Evolutionary conservation across 1,140 invertebrate genomes (phyloP).

Genomic region (Holotrichia oblita): DNA sequence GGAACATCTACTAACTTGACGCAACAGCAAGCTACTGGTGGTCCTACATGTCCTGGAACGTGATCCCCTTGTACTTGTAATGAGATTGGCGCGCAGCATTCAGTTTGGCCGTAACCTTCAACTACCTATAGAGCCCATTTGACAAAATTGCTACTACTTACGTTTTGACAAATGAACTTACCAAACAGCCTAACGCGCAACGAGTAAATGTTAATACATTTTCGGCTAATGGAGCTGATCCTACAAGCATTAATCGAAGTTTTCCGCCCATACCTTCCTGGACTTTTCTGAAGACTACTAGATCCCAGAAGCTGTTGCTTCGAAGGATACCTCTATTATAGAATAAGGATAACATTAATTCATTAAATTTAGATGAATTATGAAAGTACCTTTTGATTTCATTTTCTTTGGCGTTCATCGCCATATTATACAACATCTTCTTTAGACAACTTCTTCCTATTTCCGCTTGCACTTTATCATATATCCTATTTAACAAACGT

Average conservation of each 20-base stretch:
- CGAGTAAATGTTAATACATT: conserved; percentile 94
- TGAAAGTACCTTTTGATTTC: conserved; percentile 76
- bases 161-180: conserved; percentile 62
- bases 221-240: conserved; percentile 91
- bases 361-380: not conserved
- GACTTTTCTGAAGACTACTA: conserved; percentile 90
- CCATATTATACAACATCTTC: conserved; percentile 83
- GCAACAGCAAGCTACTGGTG: conserved; percentile 90
- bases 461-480: conserved; percentile 86
- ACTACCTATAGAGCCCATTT: conserved; percentile 69
- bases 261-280: conserved; percentile 91
- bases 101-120: conserved; percentile 98
- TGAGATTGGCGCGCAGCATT: conserved; percentile 93
- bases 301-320: conserved; percentile 90
- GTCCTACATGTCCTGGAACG: conserved; percentile 91
- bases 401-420: conserved; percentile 82
- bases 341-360: not conserved
- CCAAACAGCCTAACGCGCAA: conserved; percentile 92
- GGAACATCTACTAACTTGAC: conserved; percentile 96
- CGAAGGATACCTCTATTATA: conserved; percentile 79
- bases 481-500: conserved; percentile 91
- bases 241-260: conserved; percentile 91
- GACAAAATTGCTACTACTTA: not conserved
- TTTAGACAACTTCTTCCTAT: conserved; percentile 82
- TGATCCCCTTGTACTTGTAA: conserved; percentile 92